Evolutionary conservation across 2,113 vertebrate species (phyloP), one percentile per base, ranked within the genome.

Genomic region (Tichodroma muraria): DNA sequence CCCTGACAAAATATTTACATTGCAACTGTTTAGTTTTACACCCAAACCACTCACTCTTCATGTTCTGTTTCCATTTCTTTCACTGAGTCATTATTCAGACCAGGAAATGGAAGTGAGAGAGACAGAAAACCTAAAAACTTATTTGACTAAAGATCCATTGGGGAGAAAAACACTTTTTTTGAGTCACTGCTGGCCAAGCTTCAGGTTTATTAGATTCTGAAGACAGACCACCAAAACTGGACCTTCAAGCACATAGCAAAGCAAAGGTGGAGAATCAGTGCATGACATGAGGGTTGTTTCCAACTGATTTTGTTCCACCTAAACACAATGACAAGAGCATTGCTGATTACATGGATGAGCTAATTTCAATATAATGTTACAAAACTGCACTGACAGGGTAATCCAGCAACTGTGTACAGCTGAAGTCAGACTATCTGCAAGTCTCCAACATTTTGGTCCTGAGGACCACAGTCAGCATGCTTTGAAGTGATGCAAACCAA

Each of bases 321-420:
- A 30, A 83, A 47, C 18, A 45, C 52, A 42, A 15, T 28, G 35
- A 37, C 47, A 42, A 66, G 45, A 53, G 21, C 33, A 59, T 45
- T 27, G 21, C 44, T 5, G 8, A 33, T 33, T 33, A 2, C 30
- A 54, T 0, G 0, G 66, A 27, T 40, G 25, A 89, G 27, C 14
- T 88, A 42, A 70, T 49, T 57, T 66, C 49, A 56, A 7, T 8
- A 30, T 16, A 71, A 28, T 2, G 1, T 24, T 64, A n/a, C 30
- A 47, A 76, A 89, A 31, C 53, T 38, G 8, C 18, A 18, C 3
- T 63, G 65, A 30, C 16, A 27, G 30, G 15, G 17, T 21, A 71
- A 57, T 66, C 60, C 33, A 44, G 47, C 22, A 47, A 14, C 56
- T 73, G 15, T 12, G 17, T 35, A 15, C 20, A 22, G 42, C 20